Evolutionary conservation across 1,140 invertebrate species (phyloP).

Genomic region (Atta colombica): DNA sequence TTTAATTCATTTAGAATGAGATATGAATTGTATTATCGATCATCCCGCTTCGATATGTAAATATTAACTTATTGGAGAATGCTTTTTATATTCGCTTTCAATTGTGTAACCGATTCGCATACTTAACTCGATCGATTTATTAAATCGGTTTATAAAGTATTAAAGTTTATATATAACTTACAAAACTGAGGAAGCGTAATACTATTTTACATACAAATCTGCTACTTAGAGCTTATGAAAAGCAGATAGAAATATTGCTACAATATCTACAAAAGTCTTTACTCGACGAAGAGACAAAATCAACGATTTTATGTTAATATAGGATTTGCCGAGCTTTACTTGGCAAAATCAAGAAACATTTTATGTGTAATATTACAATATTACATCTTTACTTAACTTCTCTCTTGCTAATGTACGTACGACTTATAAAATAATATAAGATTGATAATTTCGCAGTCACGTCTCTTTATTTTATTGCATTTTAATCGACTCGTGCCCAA

Average conservation of each 20-base stretch:
- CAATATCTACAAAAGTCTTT: slow-evolving; percentile 17
- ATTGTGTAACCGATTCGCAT: not conserved
- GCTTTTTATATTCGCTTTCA: not conserved
- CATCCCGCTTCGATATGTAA: not conserved
- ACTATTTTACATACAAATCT: slow-evolving; percentile 14
- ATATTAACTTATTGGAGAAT: slow-evolving; percentile 25
- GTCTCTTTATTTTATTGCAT: slow-evolving; percentile 24
- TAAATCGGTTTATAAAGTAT: slow-evolving; percentile 25
- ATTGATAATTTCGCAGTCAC: not conserved
- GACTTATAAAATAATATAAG: slow-evolving; percentile 1
- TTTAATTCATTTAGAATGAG: not conserved
- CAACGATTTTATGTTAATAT: slow-evolving; percentile 9
- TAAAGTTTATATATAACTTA: slow-evolving; percentile 8
- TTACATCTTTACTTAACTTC: not conserved
- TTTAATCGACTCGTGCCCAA: slow-evolving; percentile 13
- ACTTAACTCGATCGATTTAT: slow-evolving; percentile 27
- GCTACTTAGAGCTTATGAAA: slow-evolving; percentile 33
- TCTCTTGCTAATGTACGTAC: not conserved
- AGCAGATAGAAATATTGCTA: slow-evolving; percentile 1
- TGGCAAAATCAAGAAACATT: not conserved
- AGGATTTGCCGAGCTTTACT: not conserved
- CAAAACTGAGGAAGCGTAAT: slow-evolving; percentile 8
- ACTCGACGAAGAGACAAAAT: not conserved
- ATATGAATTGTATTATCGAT: slow-evolving; percentile 24
- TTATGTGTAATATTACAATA: not conserved